Evolutionary conservation across 1,140 invertebrate genomes (phyloP).

Genomic region (Phocides pigmalion): DNA sequence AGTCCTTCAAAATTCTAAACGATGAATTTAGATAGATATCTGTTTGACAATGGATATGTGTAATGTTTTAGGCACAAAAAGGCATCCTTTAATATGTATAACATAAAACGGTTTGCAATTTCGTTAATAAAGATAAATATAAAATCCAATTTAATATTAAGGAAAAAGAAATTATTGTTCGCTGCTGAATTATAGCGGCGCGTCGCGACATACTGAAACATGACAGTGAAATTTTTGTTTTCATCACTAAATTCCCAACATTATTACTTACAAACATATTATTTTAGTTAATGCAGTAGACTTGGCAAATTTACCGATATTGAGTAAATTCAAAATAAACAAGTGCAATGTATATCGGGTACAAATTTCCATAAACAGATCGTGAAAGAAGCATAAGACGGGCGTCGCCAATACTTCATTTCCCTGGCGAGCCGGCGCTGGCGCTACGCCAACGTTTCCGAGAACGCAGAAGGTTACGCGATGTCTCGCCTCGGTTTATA

Average conservation of each 20-base stretch:
- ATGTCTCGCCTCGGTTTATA: conserved; percentile 77
- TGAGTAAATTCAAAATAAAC: conserved; percentile 60
- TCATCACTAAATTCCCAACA: conserved; percentile 45
- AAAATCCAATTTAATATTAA: not conserved
- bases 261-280: conserved; percentile 47
- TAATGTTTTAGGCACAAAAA: too few species aligned
- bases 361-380: conserved; percentile 75
- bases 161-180: conserved; percentile 15
- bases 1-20: not conserved
- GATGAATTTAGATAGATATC: not conserved
- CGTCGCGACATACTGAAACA: conserved; percentile 13
- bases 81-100: too few species aligned
- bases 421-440: conserved; percentile 64
- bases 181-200: not conserved
- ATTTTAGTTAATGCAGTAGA: conserved; percentile 41
- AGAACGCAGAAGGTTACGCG: conserved; percentile 79
- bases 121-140: not conserved
- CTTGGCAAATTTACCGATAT: conserved; percentile 52
- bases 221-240: conserved; percentile 44
- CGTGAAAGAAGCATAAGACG: conserved; percentile 68
- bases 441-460: conserved; percentile 69
- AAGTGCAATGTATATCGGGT: conserved; percentile 56
- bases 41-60: too few species aligned
- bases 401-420: conserved; percentile 72
- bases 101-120: not conserved